Evolutionary conservation across 2,797 vertebrate species (phyloP).

Genomic region (Schizopygopsis malacanthus): DNA sequence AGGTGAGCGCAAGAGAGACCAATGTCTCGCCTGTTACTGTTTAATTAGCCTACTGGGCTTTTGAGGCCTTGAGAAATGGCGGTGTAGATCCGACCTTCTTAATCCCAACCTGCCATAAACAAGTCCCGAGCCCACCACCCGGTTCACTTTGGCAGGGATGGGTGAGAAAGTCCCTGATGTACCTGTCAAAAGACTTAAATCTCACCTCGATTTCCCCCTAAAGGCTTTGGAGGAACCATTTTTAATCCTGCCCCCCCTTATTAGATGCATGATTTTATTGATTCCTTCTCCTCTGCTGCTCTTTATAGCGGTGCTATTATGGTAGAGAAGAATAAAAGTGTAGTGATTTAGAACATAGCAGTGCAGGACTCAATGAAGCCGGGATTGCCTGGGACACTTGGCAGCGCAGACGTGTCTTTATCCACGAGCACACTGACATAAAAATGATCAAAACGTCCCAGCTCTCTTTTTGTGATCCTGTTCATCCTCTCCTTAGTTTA

Average conservation of each 20-base stretch:
- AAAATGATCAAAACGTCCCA: constrained; percentile 75
- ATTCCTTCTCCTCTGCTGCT: constrained; percentile 64
- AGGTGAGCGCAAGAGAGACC: constrained; percentile 59
- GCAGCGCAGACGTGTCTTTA: constrained; percentile 63
- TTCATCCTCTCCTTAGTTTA: constrained; percentile 67
- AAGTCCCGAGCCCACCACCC: constrained; percentile 59
- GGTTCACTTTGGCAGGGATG: constrained; percentile 51
- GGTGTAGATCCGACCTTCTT: constrained; percentile 67
- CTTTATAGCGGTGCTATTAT: constrained; percentile 62
- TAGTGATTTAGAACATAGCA: constrained; percentile 63
- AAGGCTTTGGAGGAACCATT: constrained; percentile 64
- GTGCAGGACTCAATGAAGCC: constrained; percentile 57
- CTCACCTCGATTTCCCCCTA: constrained; percentile 54
- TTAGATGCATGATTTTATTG: constrained; percentile 72
- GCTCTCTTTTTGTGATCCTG: constrained; percentile 46
- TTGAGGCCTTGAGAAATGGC: constrained; percentile 72
- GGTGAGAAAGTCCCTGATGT: constrained; percentile 34
- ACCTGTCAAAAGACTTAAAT: constrained; percentile 61
- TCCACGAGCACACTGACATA: constrained; percentile 54
- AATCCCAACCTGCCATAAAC: constrained; percentile 71
- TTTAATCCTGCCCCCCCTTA: constrained; percentile 72
- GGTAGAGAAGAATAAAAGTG: constrained; percentile 62
- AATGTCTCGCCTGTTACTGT: constrained; percentile 68
- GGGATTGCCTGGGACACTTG: constrained; percentile 58
- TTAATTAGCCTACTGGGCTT: constrained; percentile 76